Evolutionary conservation across 2,113 vertebrate species (phyloP).

Genomic region (Phalacrocorax carbo): DNA sequence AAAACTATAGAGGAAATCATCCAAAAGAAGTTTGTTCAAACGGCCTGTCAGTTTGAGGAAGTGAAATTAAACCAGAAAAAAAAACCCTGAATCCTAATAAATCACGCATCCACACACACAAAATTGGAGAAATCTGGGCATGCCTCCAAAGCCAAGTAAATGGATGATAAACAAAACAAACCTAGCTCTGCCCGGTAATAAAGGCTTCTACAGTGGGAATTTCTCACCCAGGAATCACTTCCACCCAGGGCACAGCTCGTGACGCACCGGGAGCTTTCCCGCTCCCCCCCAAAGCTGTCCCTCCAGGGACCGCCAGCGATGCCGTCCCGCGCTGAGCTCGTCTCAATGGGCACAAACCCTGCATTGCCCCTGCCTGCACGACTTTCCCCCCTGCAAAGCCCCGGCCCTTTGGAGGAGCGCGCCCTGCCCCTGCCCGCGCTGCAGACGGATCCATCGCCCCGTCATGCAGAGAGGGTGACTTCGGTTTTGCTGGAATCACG

Average conservation of each 20-base stretch:
- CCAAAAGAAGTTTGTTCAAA: constrained; percentile 45
- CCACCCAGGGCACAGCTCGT: background rate
- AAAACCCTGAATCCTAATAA: constrained; percentile 27
- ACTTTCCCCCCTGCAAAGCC: background rate
- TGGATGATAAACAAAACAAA: constrained; percentile 65
- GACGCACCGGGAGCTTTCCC: background rate
- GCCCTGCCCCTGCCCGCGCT: rapidly evolving
- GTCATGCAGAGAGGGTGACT: background rate
- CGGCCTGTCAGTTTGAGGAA: constrained; percentile 53
- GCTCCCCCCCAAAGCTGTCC: background rate
- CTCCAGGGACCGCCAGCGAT: background rate
- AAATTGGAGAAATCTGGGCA: constrained; percentile 53
- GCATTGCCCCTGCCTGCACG: rapidly evolving
- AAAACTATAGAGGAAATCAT: constrained; percentile 63
- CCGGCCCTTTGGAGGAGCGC: background rate
- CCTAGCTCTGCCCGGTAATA: constrained; percentile 21
- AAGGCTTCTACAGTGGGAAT: constrained; percentile 15
- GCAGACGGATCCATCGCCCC: rapidly evolving
- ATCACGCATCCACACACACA: constrained; percentile 40
- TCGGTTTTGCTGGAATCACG: background rate
- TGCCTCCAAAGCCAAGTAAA: constrained; percentile 58
- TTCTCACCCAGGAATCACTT: constrained; percentile 19
- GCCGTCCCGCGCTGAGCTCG: background rate
- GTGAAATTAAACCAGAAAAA: constrained; percentile 38
- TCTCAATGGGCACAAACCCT: background rate